Conservation (phyloP, 2,797 vertebrate genomes). For the Gymnopithys bicolor region DNA sequence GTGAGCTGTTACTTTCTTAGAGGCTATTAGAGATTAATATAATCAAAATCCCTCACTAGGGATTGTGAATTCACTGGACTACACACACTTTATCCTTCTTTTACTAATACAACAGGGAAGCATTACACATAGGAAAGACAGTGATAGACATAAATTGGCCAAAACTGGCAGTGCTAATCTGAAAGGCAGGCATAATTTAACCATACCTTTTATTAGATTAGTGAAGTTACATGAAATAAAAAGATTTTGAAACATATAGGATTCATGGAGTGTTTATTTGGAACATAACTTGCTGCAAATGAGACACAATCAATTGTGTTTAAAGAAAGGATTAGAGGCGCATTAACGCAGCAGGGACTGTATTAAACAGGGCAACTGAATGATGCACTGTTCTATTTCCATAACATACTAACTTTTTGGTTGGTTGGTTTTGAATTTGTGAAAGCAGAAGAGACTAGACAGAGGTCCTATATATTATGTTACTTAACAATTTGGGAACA, state of each 20-base stretch:
- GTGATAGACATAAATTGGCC: background rate
- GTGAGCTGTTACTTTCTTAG: background rate
- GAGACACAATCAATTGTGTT: background rate
- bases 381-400: background rate
- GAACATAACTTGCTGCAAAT: background rate
- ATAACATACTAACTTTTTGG: background rate
- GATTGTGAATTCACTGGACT: background rate
- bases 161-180: background rate
- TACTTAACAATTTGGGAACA: background rate
- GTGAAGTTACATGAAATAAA: background rate
- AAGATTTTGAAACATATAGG: background rate
- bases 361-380: background rate
- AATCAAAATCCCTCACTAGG: background rate
- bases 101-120: background rate
- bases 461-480: background rate
- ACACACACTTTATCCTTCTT: background rate
- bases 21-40: background rate
- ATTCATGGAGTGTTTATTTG: background rate
- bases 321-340: constrained; percentile 15
- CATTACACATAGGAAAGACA: background rate
- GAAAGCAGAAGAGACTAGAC: background rate
- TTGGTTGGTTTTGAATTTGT: background rate
- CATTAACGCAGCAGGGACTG: constrained; percentile 22
- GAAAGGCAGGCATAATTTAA: background rate
- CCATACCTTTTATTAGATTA: background rate